Percentiles rank a stretch among this genome's conserved stretches.
phyloP scores from a whole-genome alignment of 2,113 vertebrate genomes.

The Nyctibius bracteatus region DNA sequence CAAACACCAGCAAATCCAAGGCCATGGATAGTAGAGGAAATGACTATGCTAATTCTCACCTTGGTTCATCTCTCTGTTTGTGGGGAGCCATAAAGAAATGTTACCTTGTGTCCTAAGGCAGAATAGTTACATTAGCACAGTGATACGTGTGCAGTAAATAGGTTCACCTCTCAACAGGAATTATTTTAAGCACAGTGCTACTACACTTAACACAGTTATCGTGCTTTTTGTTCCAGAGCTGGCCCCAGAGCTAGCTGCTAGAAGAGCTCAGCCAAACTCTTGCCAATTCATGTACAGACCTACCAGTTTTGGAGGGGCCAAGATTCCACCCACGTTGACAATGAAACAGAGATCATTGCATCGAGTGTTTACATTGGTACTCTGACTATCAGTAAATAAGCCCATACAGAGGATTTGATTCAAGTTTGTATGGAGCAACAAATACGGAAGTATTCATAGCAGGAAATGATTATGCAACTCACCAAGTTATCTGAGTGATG shows the following conservation, averaged over 20 bases:
- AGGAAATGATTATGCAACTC: background rate
- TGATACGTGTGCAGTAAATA: background rate
- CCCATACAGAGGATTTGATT: background rate
- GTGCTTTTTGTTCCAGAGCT: background rate
- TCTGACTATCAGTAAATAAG: background rate
- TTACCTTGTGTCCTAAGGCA: background rate
- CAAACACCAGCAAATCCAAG: background rate
- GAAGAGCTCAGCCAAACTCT: background rate
- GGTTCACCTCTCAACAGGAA: background rate
- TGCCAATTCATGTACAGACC: rapidly evolving
- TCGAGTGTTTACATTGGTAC: background rate
- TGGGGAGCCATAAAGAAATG: background rate
- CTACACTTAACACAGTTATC: background rate
- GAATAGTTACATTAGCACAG: background rate
- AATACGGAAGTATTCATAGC: background rate
- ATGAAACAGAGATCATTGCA: background rate
- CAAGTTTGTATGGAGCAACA: background rate
- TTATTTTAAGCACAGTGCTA: background rate
- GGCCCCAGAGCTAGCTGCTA: background rate
- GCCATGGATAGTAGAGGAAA: background rate
- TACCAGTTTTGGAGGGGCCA: rapidly evolving
- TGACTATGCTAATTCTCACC: background rate
- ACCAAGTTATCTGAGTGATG: background rate
- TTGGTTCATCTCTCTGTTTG: background rate
- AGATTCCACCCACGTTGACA: background rate